Conservation (phyloP, 2,113 vertebrate species). For the Labeo catla region DNA sequence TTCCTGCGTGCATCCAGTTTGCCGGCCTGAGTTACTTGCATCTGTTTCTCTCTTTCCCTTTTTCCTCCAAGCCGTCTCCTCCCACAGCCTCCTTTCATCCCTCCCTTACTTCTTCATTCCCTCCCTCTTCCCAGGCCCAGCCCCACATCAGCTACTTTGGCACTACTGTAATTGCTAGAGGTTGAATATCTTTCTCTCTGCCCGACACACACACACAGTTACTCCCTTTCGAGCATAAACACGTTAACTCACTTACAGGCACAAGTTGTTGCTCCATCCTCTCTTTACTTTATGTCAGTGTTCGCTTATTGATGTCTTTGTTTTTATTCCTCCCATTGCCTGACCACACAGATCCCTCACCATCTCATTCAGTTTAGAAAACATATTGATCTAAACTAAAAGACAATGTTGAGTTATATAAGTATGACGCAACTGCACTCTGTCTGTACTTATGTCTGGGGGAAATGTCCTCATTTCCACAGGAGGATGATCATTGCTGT, state of each 20-base stretch:
- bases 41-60: constrained; percentile 59
- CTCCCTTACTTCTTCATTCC: constrained; percentile 55
- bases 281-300: not conserved
- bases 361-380: not conserved
- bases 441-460: not conserved
- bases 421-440: not conserved
- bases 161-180: constrained; percentile 10
- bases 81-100: constrained; percentile 54
- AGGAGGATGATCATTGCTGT: not conserved
- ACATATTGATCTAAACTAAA: not conserved
- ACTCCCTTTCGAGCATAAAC: not conserved
- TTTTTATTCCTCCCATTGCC: not conserved
- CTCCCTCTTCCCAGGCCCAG: constrained; percentile 54
- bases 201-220: not conserved
- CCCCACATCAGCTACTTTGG: constrained; percentile 9
- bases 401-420: not conserved
- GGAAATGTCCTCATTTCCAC: not conserved
- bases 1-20: constrained; percentile 55
- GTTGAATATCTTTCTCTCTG: not conserved
- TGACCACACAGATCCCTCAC: not conserved
- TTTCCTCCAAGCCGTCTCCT: constrained; percentile 62
- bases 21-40: constrained; percentile 55
- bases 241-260: not conserved
- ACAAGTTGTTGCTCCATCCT: not conserved
- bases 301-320: not conserved